Conservation (phyloP, 1,140 invertebrate genomes). For the Eubasilissa regina region DNA sequence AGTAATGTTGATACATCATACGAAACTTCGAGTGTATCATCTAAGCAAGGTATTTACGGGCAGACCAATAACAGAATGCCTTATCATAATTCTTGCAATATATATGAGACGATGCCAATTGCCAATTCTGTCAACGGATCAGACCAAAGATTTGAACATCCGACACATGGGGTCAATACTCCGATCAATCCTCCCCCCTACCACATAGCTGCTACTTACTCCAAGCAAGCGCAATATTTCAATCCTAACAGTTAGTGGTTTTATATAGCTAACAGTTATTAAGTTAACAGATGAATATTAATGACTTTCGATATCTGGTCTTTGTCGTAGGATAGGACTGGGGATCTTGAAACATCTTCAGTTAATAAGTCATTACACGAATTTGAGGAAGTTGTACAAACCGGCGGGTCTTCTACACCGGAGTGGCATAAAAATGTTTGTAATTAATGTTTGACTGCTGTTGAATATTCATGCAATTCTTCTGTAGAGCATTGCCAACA, state of each 20-base stretch:
- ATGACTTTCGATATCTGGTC: too few species aligned
- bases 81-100: slow-evolving; percentile 49
- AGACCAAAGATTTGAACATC: slow-evolving; percentile 29
- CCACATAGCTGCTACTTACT: slow-evolving; percentile 72
- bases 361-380: too few species aligned
- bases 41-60: slow-evolving; percentile 48
- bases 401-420: too few species aligned
- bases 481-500: too few species aligned
- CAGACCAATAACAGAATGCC: slow-evolving; percentile 29
- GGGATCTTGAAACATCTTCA: too few species aligned
- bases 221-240: slow-evolving; percentile 73
- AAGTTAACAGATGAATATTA: too few species aligned
- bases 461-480: too few species aligned
- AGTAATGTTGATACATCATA: slow-evolving; percentile 33
- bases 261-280: too few species aligned
- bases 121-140: slow-evolving; percentile 32
- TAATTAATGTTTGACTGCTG: too few species aligned
- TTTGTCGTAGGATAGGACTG: too few species aligned
- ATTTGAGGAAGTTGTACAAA: too few species aligned
- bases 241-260: slow-evolving; percentile 60
- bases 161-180: slow-evolving; percentile 60
- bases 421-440: too few species aligned
- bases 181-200: slow-evolving; percentile 70
- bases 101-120: slow-evolving; percentile 49
- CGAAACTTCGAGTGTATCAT: slow-evolving; percentile 53